Conservation (phyloP, 2,797 vertebrate species). For the Bovichtus diacanthus region DNA sequence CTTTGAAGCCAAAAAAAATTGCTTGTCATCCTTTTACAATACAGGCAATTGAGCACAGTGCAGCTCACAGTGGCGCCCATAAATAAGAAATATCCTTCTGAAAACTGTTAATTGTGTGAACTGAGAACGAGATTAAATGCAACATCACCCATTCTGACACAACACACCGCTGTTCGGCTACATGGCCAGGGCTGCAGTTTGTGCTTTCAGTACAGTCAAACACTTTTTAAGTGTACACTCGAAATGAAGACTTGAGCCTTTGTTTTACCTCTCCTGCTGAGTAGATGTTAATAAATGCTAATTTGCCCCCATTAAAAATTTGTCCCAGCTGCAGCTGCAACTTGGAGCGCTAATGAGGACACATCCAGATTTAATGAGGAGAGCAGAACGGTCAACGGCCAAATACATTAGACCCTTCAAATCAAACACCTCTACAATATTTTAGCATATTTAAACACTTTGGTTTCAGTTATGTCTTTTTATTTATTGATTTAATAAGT, state of each 20-base stretch:
- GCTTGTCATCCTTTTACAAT: constrained; percentile 72
- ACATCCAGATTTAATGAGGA: constrained; percentile 70
- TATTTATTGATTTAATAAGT: too few species aligned
- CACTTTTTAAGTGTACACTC: constrained; percentile 48
- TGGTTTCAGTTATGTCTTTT: not conserved
- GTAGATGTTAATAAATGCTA: constrained; percentile 78
- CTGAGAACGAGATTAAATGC: constrained; percentile 65
- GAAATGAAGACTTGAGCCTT: constrained; percentile 68
- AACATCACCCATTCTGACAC: constrained; percentile 45
- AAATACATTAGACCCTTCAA: constrained; percentile 32
- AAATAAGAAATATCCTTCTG: constrained; percentile 72
- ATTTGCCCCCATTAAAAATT: constrained; percentile 78
- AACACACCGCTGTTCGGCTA: constrained; percentile 21
- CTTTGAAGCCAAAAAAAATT: constrained; percentile 73
- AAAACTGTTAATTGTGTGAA: constrained; percentile 74
- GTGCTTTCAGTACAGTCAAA: constrained; percentile 32
- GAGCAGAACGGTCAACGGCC: constrained; percentile 51
- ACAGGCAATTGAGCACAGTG: constrained; percentile 47
- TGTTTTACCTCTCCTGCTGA: constrained; percentile 67
- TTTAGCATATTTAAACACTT: constrained; percentile 13
- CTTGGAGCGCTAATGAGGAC: constrained; percentile 69
- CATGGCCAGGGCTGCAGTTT: constrained; percentile 34
- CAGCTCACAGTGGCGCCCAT: constrained; percentile 42
- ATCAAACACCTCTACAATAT: constrained; percentile 31
- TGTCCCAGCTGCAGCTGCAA: constrained; percentile 74